Base-by-base conservation (phyloP, 2,888 invertebrate species). In the Polietes domitor region DNA sequence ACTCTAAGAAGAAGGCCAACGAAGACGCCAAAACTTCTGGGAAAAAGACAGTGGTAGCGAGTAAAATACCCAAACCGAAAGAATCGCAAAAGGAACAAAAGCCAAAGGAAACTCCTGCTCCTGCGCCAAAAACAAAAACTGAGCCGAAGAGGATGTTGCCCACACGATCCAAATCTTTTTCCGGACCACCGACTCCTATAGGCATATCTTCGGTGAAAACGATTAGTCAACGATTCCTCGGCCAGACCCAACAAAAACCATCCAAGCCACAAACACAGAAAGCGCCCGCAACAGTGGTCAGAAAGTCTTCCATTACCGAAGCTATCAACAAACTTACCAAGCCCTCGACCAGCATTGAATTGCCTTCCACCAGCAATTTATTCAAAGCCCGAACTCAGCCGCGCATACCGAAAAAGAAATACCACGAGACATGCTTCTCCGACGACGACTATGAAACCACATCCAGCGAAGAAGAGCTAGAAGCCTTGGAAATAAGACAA, bases 341-440 rank as follows among this genome's bases (percentile, higher is more conserved):
- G 15, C 86, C 88, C 32, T 21, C 76, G 10, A 4, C 47, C 2
- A 58, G 28, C 9, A 26, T 73, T 21, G 88, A 87, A 74, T 88
- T 87, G 2, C 87, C 87, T 26, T 86, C 87, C n/a, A 87, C 87
- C 9, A 83, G 80, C 12, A 85, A 86, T 12, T 80, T 89, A 1
- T 86, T 89, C 5, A 89, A 88, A 61, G 86, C 89, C 0, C 87
- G 89, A 7, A 88, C 91, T 6, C 92, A 92, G 75, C 90, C 91
- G 0, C 90, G 91, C 17, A 92, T 92, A 80, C 91, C 92, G 87
- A 92, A 92, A 84, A 93, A 93, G 80, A 93, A 93, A 86, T 94
- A 93, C 87, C 93, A 93, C 17, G 94, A 94, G 89, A 94, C 94
- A 1, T 94, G 94, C 88, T 94, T 94, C 72, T 94, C 94, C 24